These are phyloP conservation scores for Forbesichthys agassizii DNA, from an alignment of 2,113 vertebrate genomes.

Conservation along the genomic window DNA sequence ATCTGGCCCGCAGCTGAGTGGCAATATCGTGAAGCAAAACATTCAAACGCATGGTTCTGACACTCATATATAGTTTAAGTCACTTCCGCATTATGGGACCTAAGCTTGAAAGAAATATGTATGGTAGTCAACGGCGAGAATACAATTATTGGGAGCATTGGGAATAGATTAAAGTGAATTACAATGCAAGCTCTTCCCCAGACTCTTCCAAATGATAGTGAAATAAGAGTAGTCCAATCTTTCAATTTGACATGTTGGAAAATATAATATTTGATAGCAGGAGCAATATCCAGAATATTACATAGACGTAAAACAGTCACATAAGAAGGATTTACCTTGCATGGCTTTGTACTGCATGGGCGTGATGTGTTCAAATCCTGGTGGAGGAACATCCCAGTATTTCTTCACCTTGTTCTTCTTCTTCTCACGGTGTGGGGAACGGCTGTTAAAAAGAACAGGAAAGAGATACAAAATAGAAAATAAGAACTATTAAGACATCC, in stretches of 20 bases:
- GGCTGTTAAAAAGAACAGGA: conserved; percentile 68
- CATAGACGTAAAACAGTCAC: not conserved
- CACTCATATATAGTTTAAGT: no score
- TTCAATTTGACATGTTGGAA: no score
- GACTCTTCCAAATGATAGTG: no score
- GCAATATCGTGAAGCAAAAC: not conserved
- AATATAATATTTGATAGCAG: no score
- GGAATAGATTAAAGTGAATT: no score
- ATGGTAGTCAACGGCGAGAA: no score
- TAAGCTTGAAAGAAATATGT: no score
- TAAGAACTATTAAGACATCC: not conserved
- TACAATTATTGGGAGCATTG: no score
- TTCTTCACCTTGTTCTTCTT: conserved; percentile 93
- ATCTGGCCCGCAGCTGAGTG: conserved; percentile 90
- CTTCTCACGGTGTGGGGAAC: conserved; percentile 88
- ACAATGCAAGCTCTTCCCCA: no score
- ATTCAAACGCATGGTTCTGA: conserved; percentile 4
- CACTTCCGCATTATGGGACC: no score
- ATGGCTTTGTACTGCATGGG: conserved; percentile 97
- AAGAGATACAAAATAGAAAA: not conserved
- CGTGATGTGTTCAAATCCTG: conserved; percentile 91
- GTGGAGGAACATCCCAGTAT: conserved; percentile 92
- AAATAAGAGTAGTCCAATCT: no score
- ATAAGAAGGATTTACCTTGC: conserved; percentile 78
- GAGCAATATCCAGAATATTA: no score